A percentile compares a stretch with the other conserved stretches of the same genome.
Conservation (phyloP, 2,888 invertebrate genomes). For the Polydrusus cervinus region DNA sequence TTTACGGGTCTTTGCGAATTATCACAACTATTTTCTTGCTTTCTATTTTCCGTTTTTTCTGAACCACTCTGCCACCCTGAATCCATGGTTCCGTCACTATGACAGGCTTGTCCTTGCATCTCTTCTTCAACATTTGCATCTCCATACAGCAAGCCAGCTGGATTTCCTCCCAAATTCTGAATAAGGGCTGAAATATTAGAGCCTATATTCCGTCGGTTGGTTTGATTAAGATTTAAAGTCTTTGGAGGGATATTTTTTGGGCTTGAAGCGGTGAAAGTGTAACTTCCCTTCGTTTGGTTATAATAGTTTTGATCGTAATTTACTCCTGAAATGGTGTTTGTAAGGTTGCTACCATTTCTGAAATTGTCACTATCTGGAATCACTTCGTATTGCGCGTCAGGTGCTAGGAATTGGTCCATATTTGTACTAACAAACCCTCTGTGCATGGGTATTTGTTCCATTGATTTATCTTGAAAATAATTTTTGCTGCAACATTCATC, state of each 20-base stretch:
- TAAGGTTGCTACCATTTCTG: conserved; percentile 66
- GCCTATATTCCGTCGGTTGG: conserved; percentile 67
- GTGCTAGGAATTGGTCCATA: conserved; percentile 72
- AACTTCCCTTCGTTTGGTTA: conserved; percentile 58
- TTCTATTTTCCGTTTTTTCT: conserved; percentile 73
- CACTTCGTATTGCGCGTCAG: conserved; percentile 79
- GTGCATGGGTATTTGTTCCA: conserved; percentile 59
- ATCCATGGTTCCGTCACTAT: conserved; percentile 76
- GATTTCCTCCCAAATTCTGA: conserved; percentile 71
- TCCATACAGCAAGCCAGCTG: conserved; percentile 70
- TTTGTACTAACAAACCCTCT: conserved; percentile 56
- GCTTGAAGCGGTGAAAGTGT: conserved; percentile 61
- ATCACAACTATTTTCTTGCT: conserved; percentile 60
- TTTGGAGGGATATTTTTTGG: conserved; percentile 67
- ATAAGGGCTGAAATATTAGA: conserved; percentile 72
- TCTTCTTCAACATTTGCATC: conserved; percentile 68
- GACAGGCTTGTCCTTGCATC: conserved; percentile 67
- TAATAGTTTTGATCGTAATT: conserved; percentile 68
- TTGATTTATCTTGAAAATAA: conserved; percentile 65
- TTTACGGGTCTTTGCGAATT: conserved; percentile 65
- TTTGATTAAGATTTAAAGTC: conserved; percentile 61
- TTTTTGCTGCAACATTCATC: conserved; percentile 67
- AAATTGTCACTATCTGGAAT: conserved; percentile 69
- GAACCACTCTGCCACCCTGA: conserved; percentile 82
- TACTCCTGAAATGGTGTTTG: conserved; percentile 70